phyloP scores from a whole-genome alignment of 2,113 vertebrate species.

The Mormoops blainvillei region DNA sequence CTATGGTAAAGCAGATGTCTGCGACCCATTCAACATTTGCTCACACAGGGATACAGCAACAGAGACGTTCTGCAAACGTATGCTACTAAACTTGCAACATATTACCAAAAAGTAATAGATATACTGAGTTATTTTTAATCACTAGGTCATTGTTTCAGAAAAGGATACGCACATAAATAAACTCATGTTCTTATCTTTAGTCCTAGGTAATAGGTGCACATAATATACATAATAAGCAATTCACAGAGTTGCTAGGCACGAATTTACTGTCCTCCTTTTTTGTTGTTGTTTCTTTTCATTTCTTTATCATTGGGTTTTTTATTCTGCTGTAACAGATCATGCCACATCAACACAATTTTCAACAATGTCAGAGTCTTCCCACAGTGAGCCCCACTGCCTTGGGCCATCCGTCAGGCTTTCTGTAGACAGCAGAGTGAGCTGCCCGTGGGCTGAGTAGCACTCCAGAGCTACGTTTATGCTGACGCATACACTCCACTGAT shows the following conservation, averaged over 20 bases:
- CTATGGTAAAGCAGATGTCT: not conserved
- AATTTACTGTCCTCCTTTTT: not conserved
- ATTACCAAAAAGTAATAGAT: not conserved
- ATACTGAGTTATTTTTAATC: not conserved
- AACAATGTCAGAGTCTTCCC: not conserved
- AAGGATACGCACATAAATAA: not conserved
- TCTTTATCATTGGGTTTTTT: not conserved
- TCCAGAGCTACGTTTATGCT: not conserved
- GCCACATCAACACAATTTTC: not conserved
- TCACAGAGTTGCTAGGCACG: not conserved
- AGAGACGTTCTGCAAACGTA: not conserved
- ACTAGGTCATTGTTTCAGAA: not conserved
- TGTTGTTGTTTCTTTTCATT: not conserved
- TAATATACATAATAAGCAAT: not conserved
- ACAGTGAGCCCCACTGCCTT: not conserved
- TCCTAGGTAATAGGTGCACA: not conserved
- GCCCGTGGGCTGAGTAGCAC: no score
- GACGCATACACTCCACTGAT: not conserved
- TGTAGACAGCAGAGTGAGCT: not conserved
- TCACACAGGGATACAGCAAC: not conserved
- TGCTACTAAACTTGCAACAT: not conserved
- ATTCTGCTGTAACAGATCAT: not conserved
- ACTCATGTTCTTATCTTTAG: not conserved
- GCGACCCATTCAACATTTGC: not conserved
- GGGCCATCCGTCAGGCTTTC: not conserved